Base-by-base conservation (phyloP, 2,888 invertebrate genomes). In the Polyommatus iphigenia region DNA sequence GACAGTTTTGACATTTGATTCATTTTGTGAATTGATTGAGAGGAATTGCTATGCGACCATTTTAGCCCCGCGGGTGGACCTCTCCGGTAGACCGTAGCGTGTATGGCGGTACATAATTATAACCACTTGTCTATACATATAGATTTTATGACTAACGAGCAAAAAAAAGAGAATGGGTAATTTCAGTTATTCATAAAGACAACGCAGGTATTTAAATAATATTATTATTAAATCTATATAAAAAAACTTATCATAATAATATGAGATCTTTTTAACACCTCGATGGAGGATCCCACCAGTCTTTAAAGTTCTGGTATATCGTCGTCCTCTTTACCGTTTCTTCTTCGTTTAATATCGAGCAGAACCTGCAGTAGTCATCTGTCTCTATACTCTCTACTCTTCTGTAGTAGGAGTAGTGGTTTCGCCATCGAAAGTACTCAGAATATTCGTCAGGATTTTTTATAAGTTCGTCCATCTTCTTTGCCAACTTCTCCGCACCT, bases 281-380 rank as follows among this genome's bases (percentile, higher is more conserved):
- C 57, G 82, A 77, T 0, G 86, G 85, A 10, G 84, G 84, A 78
- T 90, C 85, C 92, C 92, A 92, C 92, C 91, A 92, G 0, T 86
- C 67, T 41, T 79, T 84, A 80, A 93, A 90, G 29, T 89, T 81
- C 2, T 85, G 32, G 72, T 89, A 87, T 5, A 88, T 82, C 0
- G 88, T 83, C 5, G 80, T 85, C 13, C 81, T 85, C 24, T 82
- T 83, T 36, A 90, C 81, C 73, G 84, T 79, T 1, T 87, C 80
- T 1, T 88, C 83, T 62, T 92, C 83, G 75, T 90, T 90, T 0
- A 92, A 82, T 24, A 90, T 80, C 3, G 86, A 84, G 81, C 93
- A 93, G 79, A 93, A 87, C 32, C 84, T 83, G 80, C 93, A 93
- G 77, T 91, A 90, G 76, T 91, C 91, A 76, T 93, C 86, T 0